phyloP scores from a whole-genome alignment of 2,797 vertebrate genomes.

The Falco naumanni region DNA sequence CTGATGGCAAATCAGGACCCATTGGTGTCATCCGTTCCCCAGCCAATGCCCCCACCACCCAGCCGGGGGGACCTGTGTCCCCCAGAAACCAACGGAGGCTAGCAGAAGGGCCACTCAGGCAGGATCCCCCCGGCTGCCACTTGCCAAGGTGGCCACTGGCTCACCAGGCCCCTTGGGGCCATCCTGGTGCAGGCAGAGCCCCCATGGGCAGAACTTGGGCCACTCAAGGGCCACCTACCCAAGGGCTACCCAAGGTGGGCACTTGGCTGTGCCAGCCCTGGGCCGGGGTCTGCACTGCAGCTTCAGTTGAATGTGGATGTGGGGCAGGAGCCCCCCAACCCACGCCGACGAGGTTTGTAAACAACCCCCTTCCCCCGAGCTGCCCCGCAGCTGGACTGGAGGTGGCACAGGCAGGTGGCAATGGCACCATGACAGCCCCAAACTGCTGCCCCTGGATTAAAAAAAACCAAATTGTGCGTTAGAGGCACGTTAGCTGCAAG shows the following conservation, averaged over 20 bases:
- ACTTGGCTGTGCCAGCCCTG: accelerated
- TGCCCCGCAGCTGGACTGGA: background rate
- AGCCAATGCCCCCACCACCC: accelerated
- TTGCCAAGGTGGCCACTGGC: accelerated
- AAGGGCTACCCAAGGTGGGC: background rate
- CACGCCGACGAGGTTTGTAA: background rate
- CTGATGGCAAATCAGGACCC: accelerated
- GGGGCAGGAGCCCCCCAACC: background rate
- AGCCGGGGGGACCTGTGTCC: background rate
- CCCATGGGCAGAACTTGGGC: accelerated
- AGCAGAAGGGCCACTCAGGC: accelerated
- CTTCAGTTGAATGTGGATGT: accelerated
- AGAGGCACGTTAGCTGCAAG: background rate
- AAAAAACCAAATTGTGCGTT: background rate
- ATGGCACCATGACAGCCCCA: background rate
- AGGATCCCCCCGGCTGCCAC: background rate
- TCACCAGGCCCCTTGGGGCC: accelerated
- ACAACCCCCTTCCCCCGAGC: background rate
- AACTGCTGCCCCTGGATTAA: background rate
- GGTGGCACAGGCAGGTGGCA: background rate
- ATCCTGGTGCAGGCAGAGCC: background rate
- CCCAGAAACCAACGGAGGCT: background rate
- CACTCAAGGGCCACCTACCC: accelerated
- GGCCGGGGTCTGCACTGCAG: background rate
- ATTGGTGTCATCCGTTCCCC: background rate